Percentiles rank a stretch among this genome's conserved stretches.
Evolutionary conservation across 2,113 vertebrate species (phyloP).

Genomic region (Tauraco erythrolophus): DNA sequence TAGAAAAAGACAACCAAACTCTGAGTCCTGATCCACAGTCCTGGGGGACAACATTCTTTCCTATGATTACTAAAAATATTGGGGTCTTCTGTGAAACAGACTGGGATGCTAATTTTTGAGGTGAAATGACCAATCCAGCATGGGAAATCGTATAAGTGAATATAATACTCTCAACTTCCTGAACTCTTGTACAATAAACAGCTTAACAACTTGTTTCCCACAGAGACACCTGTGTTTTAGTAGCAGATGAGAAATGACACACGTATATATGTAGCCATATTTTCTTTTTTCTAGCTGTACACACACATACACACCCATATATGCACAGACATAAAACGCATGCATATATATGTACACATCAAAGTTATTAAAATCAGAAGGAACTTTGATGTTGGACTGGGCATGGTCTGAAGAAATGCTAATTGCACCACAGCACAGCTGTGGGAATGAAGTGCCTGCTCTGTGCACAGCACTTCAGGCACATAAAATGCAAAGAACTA

Average conservation of each 20-base stretch:
- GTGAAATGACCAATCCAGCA: neutral
- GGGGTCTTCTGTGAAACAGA: neutral
- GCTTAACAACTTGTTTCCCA: constrained; percentile 13
- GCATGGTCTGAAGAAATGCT: neutral
- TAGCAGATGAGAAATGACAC: neutral
- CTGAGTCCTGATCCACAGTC: neutral
- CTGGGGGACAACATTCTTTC: neutral
- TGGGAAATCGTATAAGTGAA: neutral
- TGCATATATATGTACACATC: neutral
- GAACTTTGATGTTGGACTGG: neutral
- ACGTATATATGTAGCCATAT: fast-evolving
- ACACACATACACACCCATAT: neutral
- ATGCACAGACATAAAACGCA: neutral
- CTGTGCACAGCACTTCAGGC: neutral
- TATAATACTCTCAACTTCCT: neutral
- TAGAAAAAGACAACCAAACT: neutral
- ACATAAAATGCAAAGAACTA: neutral
- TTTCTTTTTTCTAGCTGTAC: neutral
- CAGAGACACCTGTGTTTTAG: constrained; percentile 14
- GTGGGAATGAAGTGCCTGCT: constrained; percentile 19
- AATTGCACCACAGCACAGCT: neutral
- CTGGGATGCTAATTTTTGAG: neutral
- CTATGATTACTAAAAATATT: neutral
- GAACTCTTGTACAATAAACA: neutral
- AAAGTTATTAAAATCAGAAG: neutral